Evolutionary conservation across 2,797 vertebrate species (phyloP).

Genomic region (Miichthys miiuy): DNA sequence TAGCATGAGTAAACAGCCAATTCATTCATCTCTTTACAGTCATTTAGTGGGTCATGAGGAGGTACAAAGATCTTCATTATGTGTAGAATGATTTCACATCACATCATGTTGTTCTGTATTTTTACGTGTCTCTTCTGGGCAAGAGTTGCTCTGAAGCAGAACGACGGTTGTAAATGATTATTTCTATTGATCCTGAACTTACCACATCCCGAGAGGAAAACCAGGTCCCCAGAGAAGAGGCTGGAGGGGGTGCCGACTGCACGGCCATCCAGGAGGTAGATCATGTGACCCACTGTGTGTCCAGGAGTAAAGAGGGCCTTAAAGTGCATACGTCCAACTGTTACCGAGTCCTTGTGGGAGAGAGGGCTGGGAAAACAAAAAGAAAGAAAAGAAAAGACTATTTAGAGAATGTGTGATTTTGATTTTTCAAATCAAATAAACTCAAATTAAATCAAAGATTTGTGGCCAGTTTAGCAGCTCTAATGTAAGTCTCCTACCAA

Average conservation of each 20-base stretch:
- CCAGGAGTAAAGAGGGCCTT: constrained; percentile 93
- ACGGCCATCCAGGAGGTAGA: constrained; percentile 92
- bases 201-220: constrained; percentile 98
- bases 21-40: background rate
- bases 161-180: background rate
- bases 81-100: background rate
- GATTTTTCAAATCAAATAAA: background rate
- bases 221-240: constrained; percentile 97
- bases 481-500: background rate
- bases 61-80: background rate
- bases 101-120: background rate
- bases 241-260: constrained; percentile 88
- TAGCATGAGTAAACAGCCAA: background rate
- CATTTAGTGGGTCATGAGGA: background rate
- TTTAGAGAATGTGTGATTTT: background rate
- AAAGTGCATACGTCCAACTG: constrained; percentile 90
- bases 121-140: background rate
- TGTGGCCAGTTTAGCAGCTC: background rate
- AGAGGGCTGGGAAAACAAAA: constrained; percentile 85
- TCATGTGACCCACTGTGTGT: constrained; percentile 97
- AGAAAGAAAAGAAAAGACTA: background rate
- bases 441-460: background rate
- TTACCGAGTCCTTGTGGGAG: constrained; percentile 89
- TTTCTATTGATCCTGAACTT: constrained; percentile 57
- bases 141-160: background rate